These are phyloP conservation scores for Mythimna impura DNA, from an alignment of 2,888 invertebrate genomes.

Conservation along the genomic window DNA sequence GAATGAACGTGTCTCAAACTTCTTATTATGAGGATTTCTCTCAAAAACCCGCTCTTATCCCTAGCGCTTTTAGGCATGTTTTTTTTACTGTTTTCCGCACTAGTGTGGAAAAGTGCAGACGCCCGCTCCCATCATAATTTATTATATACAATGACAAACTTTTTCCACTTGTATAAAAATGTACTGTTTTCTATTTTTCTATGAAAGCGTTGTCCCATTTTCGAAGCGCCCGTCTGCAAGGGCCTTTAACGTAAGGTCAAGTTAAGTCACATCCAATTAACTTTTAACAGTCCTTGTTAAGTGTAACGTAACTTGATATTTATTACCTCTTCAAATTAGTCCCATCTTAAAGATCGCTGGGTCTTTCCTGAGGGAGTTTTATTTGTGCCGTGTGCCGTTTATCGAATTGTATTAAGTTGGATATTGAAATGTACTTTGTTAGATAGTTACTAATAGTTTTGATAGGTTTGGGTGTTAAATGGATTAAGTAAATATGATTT, in stretches of 20 bases:
- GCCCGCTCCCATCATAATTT: no score
- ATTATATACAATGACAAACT: no score
- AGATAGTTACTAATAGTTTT: constrained; percentile 13
- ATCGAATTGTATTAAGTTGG: constrained; percentile 19
- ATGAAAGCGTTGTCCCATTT: background rate
- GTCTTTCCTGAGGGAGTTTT: constrained; percentile 13
- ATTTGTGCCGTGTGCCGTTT: constrained; percentile 6
- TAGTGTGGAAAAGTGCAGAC: no score
- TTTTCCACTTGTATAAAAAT: no score
- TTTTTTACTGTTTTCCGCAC: no score
- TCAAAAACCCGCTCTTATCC: no score
- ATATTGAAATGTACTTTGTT: constrained; percentile 1
- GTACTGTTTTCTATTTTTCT: background rate
- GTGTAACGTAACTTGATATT: constrained; percentile 37
- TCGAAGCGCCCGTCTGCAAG: background rate
- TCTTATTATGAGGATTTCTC: no score
- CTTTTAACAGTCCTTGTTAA: constrained; percentile 38
- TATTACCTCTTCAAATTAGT: constrained; percentile 39
- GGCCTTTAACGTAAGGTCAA: background rate
- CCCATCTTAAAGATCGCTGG: constrained; percentile 13
- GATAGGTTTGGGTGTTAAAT: constrained; percentile 18
- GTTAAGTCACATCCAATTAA: constrained; percentile 36
- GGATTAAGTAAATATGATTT: constrained; percentile 23
- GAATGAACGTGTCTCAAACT: no score
- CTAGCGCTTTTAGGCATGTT: no score